phyloP scores from a whole-genome alignment of 2,888 invertebrate genomes.

The Leucoma salicis region DNA sequence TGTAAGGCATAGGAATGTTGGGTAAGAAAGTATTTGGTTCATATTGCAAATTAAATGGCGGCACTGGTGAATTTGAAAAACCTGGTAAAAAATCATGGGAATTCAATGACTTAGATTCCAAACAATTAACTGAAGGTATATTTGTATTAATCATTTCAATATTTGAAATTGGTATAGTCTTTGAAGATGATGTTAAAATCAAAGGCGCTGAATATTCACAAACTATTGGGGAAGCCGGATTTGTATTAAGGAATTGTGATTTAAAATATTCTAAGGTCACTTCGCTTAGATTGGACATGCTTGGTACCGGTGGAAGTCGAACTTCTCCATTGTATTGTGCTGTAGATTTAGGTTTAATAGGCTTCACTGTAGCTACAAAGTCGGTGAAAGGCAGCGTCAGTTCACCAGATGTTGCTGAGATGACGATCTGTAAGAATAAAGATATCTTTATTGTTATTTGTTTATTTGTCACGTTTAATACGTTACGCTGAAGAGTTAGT shows the following conservation, averaged over 20 bases:
- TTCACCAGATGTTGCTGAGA: conserved; percentile 3
- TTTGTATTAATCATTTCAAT: background rate
- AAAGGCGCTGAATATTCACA: conserved; percentile 3
- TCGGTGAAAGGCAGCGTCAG: conserved; percentile 7
- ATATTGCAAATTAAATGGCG: background rate
- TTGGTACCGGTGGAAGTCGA: background rate
- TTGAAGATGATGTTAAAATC: conserved; percentile 3
- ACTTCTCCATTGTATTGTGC: background rate
- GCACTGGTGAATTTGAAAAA: background rate
- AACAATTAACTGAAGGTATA: background rate
- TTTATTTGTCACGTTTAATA: no score
- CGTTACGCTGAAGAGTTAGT: no score
- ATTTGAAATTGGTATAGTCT: background rate
- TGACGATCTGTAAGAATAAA: conserved; percentile 13
- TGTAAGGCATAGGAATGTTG: background rate
- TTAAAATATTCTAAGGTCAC: conserved; percentile 2
- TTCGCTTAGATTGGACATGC: background rate
- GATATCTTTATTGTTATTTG: background rate
- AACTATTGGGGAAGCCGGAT: background rate
- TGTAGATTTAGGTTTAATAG: conserved; percentile 12
- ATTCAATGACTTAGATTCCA: background rate
- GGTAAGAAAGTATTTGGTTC: no score
- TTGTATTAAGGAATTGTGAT: background rate
- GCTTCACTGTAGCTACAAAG: conserved; percentile 11
- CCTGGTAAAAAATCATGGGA: background rate